phyloP scores from a whole-genome alignment of 2,888 invertebrate genomes.

The Hypena proboscidalis region DNA sequence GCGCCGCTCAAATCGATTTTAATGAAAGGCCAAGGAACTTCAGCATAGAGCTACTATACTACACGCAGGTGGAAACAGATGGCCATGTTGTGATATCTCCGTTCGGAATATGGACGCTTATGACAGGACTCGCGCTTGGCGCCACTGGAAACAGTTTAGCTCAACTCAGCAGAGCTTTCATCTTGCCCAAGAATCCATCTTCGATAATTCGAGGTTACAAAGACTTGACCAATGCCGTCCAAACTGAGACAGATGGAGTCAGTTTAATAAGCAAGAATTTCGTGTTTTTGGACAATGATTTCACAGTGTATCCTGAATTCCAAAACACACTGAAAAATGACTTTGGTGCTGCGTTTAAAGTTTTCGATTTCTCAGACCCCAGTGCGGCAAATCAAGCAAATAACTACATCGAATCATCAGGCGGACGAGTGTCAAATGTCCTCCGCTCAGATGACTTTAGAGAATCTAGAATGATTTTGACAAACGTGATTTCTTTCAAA shows the following conservation, averaged over 20 bases:
- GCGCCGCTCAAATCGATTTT: slow-evolving; percentile 65
- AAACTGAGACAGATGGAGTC: slow-evolving; percentile 61
- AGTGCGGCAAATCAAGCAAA: slow-evolving; percentile 64
- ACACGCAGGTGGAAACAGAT: slow-evolving; percentile 65
- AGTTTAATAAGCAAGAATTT: slow-evolving; percentile 68
- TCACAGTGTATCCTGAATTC: slow-evolving; percentile 58
- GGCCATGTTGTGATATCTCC: slow-evolving; percentile 78
- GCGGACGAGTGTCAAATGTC: slow-evolving; percentile 69
- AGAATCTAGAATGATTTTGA: slow-evolving; percentile 86
- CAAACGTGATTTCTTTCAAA: slow-evolving; percentile 89
- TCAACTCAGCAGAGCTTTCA: slow-evolving; percentile 64
- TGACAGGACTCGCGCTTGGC: slow-evolving; percentile 73
- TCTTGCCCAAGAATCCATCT: slow-evolving; percentile 59
- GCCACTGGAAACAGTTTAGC: slow-evolving; percentile 64
- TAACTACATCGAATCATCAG: slow-evolving; percentile 64
- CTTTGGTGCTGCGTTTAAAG: slow-evolving; percentile 65
- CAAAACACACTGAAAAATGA: slow-evolving; percentile 55
- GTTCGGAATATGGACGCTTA: slow-evolving; percentile 77
- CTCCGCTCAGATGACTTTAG: slow-evolving; percentile 78
- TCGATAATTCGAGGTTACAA: slow-evolving; percentile 61
- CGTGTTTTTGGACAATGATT: slow-evolving; percentile 68
- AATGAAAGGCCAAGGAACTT: slow-evolving; percentile 72
- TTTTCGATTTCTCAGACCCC: slow-evolving; percentile 67
- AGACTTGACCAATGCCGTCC: slow-evolving; percentile 56
- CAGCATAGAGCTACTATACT: slow-evolving; percentile 69